Evolutionary conservation across 2,113 vertebrate species (phyloP).

Genomic region (Chaenocephalus aceratus): DNA sequence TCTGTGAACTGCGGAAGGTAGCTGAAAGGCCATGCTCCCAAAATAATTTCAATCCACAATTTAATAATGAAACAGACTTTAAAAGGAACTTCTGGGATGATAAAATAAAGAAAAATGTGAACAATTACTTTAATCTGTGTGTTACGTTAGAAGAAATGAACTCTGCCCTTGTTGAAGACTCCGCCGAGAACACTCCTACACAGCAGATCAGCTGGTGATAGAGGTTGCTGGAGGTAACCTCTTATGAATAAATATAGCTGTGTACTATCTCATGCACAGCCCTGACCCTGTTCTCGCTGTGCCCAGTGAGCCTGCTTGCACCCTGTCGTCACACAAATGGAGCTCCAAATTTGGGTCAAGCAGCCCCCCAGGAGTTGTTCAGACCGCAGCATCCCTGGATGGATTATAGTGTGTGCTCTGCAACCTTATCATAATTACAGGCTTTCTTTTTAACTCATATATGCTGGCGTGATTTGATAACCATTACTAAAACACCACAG

Average conservation of each 20-base stretch:
- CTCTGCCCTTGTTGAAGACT: constrained; percentile 56
- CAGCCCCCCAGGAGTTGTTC: constrained; percentile 68
- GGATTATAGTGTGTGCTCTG: constrained; percentile 29
- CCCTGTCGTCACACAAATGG: constrained; percentile 67
- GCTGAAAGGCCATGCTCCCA: not conserved
- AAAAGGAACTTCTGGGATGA: not conserved
- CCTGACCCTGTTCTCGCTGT: constrained; percentile 63
- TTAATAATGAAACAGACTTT: not conserved
- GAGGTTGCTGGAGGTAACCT: constrained; percentile 74
- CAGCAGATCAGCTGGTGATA: constrained; percentile 48
- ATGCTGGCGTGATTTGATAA: not conserved
- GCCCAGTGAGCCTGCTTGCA: constrained; percentile 65
- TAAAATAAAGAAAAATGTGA: not conserved
- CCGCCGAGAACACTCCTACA: constrained; percentile 60
- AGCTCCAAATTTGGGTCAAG: constrained; percentile 79
- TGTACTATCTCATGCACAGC: constrained; percentile 67
- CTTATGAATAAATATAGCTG: constrained; percentile 79
- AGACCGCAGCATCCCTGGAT: constrained; percentile 40
- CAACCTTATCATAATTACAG: constrained; percentile 11
- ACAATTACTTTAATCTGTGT: not conserved
- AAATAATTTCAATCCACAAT: not conserved
- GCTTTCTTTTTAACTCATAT: constrained; percentile 2
- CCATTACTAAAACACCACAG: not conserved
- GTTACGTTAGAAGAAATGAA: constrained; percentile 25
- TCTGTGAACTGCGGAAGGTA: not conserved